These are phyloP conservation scores for Drosophila parthenogenetica DNA, from an alignment of 2,888 invertebrate genomes.

Conservation along the genomic window DNA sequence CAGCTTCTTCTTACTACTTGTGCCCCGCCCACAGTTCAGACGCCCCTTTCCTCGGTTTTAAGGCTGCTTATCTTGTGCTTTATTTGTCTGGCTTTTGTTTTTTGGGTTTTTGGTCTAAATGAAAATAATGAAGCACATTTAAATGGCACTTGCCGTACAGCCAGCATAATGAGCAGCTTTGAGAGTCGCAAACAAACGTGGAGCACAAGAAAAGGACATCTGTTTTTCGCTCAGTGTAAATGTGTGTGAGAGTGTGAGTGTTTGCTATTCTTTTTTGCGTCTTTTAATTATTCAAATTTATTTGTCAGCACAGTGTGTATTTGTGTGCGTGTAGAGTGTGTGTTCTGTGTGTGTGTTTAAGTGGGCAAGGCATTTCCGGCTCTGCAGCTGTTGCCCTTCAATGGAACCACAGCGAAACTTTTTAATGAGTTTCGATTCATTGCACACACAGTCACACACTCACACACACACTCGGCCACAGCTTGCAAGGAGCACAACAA, in stretches of 20 bases:
- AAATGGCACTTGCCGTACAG: constrained; percentile 54
- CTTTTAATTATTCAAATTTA: constrained; percentile 79
- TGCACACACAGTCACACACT: constrained; percentile 50
- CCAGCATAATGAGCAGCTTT: constrained; percentile 48
- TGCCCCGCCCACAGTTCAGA: background rate
- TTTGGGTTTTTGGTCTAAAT: constrained; percentile 37
- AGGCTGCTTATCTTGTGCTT: constrained; percentile 69
- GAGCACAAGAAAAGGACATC: constrained; percentile 70
- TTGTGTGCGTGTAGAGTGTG: constrained; percentile 14
- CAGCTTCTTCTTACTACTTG: constrained; percentile 4
- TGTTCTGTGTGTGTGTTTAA: constrained; percentile 13
- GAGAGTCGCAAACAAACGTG: background rate
- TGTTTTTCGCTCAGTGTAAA: constrained; percentile 35
- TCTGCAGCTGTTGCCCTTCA: constrained; percentile 55
- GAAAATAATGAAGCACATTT: constrained; percentile 68
- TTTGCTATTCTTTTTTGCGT: constrained; percentile 55
- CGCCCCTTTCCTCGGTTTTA: background rate
- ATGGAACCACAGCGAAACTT: constrained; percentile 73
- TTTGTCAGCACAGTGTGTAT: constrained; percentile 65
- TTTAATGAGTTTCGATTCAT: constrained; percentile 82
- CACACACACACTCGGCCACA: constrained; percentile 35
- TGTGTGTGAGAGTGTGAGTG: background rate
- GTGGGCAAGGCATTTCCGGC: constrained; percentile 35
- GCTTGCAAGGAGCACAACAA: constrained; percentile 48
- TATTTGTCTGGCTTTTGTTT: constrained; percentile 60